A percentile compares a stretch with the other conserved stretches of the same genome.
Evolutionary conservation across 2,888 invertebrate species (phyloP).

Genomic region (Orgyia antiqua): DNA sequence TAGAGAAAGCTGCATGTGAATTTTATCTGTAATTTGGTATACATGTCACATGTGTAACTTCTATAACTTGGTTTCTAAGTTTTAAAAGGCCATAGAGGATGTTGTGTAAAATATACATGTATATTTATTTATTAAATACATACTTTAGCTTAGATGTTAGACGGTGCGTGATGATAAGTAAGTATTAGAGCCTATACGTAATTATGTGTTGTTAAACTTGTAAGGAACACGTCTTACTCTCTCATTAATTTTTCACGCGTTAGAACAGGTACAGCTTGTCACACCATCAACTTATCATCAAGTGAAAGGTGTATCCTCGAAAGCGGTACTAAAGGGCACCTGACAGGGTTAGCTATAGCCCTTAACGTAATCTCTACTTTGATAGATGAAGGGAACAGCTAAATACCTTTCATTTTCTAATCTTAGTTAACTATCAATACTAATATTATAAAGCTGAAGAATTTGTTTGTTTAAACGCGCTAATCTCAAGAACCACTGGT

Average conservation of each 20-base stretch:
- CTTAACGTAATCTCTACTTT: constrained; percentile 10
- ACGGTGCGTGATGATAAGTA: no score
- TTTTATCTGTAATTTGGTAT: not conserved
- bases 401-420: constrained; percentile 18
- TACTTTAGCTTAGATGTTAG: no score
- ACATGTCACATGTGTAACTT: not conserved
- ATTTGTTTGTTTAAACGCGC: no score
- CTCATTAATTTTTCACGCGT: constrained; percentile 16
- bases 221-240: not conserved
- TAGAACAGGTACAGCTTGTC: constrained; percentile 18
- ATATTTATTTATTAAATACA: no score
- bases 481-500: no score
- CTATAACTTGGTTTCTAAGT: not conserved
- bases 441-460: no score
- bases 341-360: constrained; percentile 10
- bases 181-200: no score
- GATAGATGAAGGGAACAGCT: constrained; percentile 10
- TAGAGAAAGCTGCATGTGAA: no score
- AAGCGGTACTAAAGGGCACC: constrained; percentile 19
- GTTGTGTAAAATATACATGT: no score
- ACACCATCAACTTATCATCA: constrained; percentile 18
- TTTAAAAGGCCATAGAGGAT: no score
- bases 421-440: not conserved
- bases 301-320: constrained; percentile 25
- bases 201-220: no score